These are phyloP conservation scores for Equus przewalskii DNA, from an alignment of 2,113 vertebrate species.

Conservation along the genomic window DNA sequence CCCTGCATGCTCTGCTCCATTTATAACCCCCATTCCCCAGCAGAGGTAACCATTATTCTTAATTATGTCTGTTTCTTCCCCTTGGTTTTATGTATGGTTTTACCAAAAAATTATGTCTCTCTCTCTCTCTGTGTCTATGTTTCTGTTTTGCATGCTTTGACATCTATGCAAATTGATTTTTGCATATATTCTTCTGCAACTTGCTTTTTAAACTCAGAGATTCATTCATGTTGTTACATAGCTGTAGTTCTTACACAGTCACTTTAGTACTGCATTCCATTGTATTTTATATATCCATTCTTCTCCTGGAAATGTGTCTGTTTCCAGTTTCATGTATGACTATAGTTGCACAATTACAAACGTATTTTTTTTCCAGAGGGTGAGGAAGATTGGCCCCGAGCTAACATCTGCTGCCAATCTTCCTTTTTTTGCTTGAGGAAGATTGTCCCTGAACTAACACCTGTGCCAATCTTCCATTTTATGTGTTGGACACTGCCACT, in stretches of 20 bases:
- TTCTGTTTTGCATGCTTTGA: background rate
- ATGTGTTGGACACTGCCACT: no score
- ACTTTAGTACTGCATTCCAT: background rate
- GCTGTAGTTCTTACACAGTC: background rate
- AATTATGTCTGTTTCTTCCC: background rate
- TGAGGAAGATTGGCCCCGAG: no score
- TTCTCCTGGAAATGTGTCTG: background rate
- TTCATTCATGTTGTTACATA: background rate
- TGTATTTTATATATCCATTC: background rate
- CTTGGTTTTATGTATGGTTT: background rate
- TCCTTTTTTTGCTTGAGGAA: no score
- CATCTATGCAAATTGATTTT: background rate
- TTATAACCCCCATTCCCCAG: background rate
- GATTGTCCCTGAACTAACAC: no score
- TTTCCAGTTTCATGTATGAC: background rate
- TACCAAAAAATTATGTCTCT: background rate
- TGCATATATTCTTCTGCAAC: background rate
- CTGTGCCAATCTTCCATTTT: no score
- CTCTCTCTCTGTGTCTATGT: background rate
- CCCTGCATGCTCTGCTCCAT: background rate
- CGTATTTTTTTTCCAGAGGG: no score
- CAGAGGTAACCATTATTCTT: background rate
- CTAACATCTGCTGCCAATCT: no score
- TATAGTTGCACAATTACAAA: background rate
- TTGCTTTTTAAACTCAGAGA: background rate